A percentile compares a stretch with the other conserved stretches of the same genome.
These are phyloP conservation scores for Orcinus orca DNA, from an alignment of 2,113 vertebrate genomes.

Conservation along the genomic window DNA sequence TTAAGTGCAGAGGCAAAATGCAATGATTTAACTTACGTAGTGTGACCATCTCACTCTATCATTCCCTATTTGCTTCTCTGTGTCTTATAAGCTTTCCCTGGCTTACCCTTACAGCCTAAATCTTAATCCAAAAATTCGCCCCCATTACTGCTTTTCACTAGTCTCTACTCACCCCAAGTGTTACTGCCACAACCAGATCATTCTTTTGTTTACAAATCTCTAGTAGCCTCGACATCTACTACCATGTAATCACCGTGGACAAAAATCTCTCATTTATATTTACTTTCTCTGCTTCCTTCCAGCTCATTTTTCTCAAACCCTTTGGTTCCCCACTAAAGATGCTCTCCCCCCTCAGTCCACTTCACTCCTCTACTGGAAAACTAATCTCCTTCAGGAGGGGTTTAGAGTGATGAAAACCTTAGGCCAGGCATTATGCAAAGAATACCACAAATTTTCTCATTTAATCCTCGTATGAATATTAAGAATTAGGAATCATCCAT, in stretches of 20 bases:
- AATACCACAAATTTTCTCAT: neutral
- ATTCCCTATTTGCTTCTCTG: neutral
- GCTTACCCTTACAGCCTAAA: neutral
- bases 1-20: neutral
- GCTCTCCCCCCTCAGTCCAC: neutral
- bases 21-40: neutral
- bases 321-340: neutral
- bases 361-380: neutral
- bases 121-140: neutral
- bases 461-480: neutral
- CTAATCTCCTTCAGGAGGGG: neutral
- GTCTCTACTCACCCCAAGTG: neutral
- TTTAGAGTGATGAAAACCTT: neutral
- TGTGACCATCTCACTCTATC: neutral
- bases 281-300: neutral
- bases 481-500: neutral
- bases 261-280: slow-evolving; percentile 9
- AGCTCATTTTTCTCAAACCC: neutral
- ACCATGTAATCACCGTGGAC: neutral
- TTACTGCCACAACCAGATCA: neutral
- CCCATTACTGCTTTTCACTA: neutral
- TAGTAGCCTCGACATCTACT: neutral
- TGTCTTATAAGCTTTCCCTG: neutral
- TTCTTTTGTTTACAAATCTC: slow-evolving; percentile 26
- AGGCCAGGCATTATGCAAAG: neutral